Percentiles rank a stretch among this genome's conserved stretches.
Conservation (phyloP, 2,797 vertebrate genomes). For the Acanthis flammea region DNA sequence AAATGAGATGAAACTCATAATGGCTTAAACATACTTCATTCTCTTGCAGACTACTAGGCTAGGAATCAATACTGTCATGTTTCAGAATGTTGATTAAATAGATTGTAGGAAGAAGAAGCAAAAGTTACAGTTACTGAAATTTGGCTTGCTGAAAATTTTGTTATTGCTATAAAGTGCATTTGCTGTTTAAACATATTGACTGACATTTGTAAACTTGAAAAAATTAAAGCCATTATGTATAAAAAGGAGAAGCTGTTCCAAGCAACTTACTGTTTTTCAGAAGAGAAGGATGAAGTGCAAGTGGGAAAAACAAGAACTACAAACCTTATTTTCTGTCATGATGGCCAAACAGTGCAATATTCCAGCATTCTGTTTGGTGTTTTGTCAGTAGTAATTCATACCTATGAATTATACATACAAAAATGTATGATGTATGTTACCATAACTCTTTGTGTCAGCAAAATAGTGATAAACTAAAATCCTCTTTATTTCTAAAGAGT, state of each 20-base stretch:
- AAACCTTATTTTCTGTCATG: slow-evolving; percentile 3
- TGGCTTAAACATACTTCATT: background rate
- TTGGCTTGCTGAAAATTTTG: background rate
- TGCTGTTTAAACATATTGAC: background rate
- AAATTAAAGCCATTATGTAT: background rate
- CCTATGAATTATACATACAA: background rate
- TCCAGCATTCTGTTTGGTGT: background rate
- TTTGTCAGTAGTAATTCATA: background rate
- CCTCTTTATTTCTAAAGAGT: background rate
- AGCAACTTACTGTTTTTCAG: background rate
- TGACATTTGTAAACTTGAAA: background rate
- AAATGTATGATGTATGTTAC: background rate
- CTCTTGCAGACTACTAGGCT: background rate
- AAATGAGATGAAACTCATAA: background rate
- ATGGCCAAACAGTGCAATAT: background rate
- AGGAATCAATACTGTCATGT: background rate
- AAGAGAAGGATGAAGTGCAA: background rate
- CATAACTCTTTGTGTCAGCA: background rate
- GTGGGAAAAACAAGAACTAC: background rate
- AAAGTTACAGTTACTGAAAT: background rate
- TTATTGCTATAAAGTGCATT: background rate
- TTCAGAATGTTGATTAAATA: background rate
- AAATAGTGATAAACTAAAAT: background rate
- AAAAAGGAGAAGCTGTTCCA: background rate
- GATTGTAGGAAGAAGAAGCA: background rate